Evolutionary conservation across 1,140 invertebrate genomes (phyloP), one percentile per base, ranked within the genome.

Genomic region (Anoplophora glabripennis): DNA sequence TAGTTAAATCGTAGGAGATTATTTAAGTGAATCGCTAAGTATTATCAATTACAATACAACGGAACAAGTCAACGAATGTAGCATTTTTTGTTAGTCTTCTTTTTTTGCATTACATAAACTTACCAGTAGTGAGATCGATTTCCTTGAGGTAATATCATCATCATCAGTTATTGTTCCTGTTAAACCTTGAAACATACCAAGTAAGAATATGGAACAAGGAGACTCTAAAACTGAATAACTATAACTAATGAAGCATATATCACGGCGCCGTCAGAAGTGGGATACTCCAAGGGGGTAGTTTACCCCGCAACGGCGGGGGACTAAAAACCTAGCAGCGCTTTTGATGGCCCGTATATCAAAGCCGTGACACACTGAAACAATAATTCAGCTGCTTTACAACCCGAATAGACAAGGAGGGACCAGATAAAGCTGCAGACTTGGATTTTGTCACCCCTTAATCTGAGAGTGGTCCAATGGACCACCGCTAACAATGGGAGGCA

Each of bases 361-460:
- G 60, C 64, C 65, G 59, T 74, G 72, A 74, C 72, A 72, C 67
- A 54, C 68, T 69, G 71, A 73, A 74, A 74, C 72, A 73, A 74
- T 74, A 74, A 74, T 68, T 74, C 72, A 74, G 67, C 64, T 65
- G 71, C 71, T 74, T 74, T 74, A 73, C 72, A 69, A 66, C 69
- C 71, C 68, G 68, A 71, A 74, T 73, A 72, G 72, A 74, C 72
- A 73, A 71, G 70, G 63, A 66, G 67, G 65, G 63, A 65, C 59
- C 57, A 57, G 65, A 67, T 64, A 61, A 63, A 52, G 61, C 41
- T 59, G 53, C 57, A 49, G 46, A 48, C 57, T 45, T 52, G 37
- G 56, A 48, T 48, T 57, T 57, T 57, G 56, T 57, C 56, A 57
- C 49, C 49, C 56, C 51, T 57, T 57, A 57, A 57, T 57, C 56